Evolutionary conservation across 2,797 vertebrate species (phyloP), one percentile per base, ranked within the genome.

Genomic region (Sebastes elongatus): DNA sequence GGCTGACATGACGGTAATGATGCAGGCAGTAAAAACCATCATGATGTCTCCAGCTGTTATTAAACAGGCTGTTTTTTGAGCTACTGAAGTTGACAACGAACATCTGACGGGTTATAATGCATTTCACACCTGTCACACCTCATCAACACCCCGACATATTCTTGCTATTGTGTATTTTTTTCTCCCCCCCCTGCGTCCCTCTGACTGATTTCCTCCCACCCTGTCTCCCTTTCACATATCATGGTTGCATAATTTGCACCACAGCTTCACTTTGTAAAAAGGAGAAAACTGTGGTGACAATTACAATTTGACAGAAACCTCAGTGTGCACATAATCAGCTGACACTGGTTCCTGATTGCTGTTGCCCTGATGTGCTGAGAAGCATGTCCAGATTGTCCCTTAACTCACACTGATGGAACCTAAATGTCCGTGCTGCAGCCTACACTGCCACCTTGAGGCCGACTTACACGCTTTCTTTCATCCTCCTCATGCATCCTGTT

Each of bases 381-480:
- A 86, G 84, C 82, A 80, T 88, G 89, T 91, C 89, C 87, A 87
- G 84, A 85, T 87, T 88, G 84, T 92, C 80, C 86, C 67, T 82
- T 76, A 74, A 72, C 57, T 81, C 82, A 76, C 49, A 76, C 75
- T 88, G 89, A 89, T 81, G 78, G 83, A 69, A 42, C 61, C 64
- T 59, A 67, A 67, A 71, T 56, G 61, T 52, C 73, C 55, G 76
- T 82, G 83, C 80, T 76, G 84, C 78, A 89, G 92, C 85, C 93
- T 92, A 80, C 85, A 92, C 86, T 93, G 93, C 94, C 94, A 93
- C 92, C 94, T 91, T 78, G 85, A 94, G 94, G 93, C 69, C 2
- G 20, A 66, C 27, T 49, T 18, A 6, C 22, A 59, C 13, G 32
- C 8, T 67, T 49, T 25, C 22, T 63, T 75, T 69, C 67, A 71